phyloP scores from a whole-genome alignment of 1,140 invertebrate genomes.

The Cydia fagiglandana region DNA sequence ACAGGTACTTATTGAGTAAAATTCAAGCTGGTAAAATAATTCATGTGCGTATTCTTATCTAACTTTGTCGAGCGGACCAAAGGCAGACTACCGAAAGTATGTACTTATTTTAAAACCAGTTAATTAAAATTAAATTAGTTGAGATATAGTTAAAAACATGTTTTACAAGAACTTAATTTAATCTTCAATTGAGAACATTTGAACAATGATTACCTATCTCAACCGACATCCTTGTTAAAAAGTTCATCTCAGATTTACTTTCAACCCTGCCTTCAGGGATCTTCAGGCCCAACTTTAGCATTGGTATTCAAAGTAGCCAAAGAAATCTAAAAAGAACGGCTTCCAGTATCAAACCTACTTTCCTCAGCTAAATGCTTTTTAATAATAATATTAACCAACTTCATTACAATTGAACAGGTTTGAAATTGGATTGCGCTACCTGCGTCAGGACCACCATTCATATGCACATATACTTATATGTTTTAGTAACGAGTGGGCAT shows the following conservation, averaged over 20 bases:
- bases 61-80: background rate
- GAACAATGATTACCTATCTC: background rate
- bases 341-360: background rate
- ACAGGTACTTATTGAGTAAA: background rate
- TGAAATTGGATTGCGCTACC: background rate
- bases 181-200: background rate
- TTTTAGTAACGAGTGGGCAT: background rate
- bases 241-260: background rate
- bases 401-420: background rate
- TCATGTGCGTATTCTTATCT: background rate
- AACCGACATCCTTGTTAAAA: background rate
- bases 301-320: background rate
- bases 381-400: background rate
- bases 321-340: background rate
- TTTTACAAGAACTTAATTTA: background rate
- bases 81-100: no score
- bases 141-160: no score
- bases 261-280: background rate
- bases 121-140: no score
- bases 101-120: no score
- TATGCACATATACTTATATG: background rate
- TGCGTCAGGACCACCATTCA: background rate
- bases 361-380: background rate
- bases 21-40: background rate
- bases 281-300: background rate